A percentile compares a stretch with the other conserved stretches of the same genome.
Evolutionary conservation across 30 jellyfish, hydroid and myxozoan genomes (phyloP).

Genomic region (Morbakka virulenta): DNA sequence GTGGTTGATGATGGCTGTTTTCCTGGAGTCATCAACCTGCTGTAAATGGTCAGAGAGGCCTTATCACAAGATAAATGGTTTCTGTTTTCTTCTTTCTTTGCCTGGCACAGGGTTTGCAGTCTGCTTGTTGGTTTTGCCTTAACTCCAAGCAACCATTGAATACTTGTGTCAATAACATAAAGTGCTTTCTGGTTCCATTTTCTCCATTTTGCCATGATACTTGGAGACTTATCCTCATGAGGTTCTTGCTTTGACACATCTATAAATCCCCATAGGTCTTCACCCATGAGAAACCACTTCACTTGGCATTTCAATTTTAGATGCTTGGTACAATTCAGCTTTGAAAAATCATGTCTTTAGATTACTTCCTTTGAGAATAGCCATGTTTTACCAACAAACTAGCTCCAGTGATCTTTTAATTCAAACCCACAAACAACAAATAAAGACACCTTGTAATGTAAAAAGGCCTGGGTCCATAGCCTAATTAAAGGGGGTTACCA

Average conservation of each 20-base stretch:
- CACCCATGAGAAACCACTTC: constrained; percentile 46
- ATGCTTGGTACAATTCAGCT: constrained; percentile 15
- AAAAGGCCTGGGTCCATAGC: too few relatives aligned
- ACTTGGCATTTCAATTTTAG: constrained; percentile 29
- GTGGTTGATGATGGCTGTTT: too few relatives aligned
- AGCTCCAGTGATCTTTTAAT: too few relatives aligned
- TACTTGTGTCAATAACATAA: constrained; percentile 21
- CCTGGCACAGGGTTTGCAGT: too few relatives aligned
- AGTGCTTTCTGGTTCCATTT: constrained; percentile 32
- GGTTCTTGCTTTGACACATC: constrained; percentile 48
- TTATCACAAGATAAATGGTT: too few relatives aligned
- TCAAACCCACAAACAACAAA: neutral
- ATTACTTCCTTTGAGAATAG: neutral
- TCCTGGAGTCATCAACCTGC: too few relatives aligned
- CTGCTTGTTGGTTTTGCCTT: too few relatives aligned
- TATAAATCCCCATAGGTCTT: constrained; percentile 39
- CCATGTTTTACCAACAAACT: constrained; percentile 7
- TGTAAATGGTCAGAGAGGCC: too few relatives aligned
- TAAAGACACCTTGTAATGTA: too few relatives aligned
- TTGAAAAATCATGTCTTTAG: neutral
- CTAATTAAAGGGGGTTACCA: too few relatives aligned
- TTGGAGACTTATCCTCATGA: neutral
- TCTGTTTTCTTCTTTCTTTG: too few relatives aligned
- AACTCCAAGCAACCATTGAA: too few relatives aligned
- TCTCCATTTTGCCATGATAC: constrained; percentile 2